These are phyloP conservation scores for Pseudotriccus pelzelni DNA, from an alignment of 2,797 vertebrate genomes.

Conservation along the genomic window DNA sequence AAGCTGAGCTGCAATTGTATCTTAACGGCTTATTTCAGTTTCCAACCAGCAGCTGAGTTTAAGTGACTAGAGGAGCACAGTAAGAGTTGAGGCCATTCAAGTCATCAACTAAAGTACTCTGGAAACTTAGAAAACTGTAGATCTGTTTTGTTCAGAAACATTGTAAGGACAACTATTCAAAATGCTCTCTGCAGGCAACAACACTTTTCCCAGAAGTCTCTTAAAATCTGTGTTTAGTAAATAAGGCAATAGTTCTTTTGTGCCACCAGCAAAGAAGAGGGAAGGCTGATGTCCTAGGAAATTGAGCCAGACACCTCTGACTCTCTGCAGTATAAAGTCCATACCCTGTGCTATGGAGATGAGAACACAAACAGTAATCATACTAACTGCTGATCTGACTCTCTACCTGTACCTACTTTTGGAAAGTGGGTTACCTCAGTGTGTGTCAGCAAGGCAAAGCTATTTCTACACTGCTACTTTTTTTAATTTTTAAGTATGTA, in stretches of 20 bases:
- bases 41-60: not conserved
- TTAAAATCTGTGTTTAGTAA: slow-evolving; percentile 1
- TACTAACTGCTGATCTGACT: not conserved
- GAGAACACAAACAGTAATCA: not conserved
- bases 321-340: not conserved
- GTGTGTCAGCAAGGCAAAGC: not conserved
- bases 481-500: not conserved
- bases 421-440: not conserved
- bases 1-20: not conserved
- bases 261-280: not conserved
- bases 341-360: not conserved
- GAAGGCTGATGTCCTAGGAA: not conserved
- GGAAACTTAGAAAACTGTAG: not conserved
- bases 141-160: not conserved
- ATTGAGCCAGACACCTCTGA: not conserved
- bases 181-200: not conserved
- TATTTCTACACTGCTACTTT: not conserved
- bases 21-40: not conserved
- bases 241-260: not conserved
- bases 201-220: not conserved
- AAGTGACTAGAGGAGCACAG: not conserved
- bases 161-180: not conserved
- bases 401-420: not conserved
- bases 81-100: not conserved
- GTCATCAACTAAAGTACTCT: not conserved